Base-by-base conservation (phyloP, 2,888 invertebrate species). In the Parapristionchus giblindavisi region DNA sequence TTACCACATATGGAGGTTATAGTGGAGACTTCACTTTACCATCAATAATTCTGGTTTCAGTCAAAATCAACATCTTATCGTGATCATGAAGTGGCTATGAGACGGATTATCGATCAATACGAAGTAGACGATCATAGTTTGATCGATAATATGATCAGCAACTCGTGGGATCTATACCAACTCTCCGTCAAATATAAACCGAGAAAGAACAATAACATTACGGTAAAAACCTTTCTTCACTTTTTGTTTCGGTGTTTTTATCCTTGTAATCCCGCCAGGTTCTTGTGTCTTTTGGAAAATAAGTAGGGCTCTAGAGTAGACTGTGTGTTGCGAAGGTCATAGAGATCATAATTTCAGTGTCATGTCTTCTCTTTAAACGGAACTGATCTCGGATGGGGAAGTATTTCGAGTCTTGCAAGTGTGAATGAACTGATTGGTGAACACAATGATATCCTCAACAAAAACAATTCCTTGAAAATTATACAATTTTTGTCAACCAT, bases 341-440 rank as follows among this genome's bases (percentile, higher is more conserved):
- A 14, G 17, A 14, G 11, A 43, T 43, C 43, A 17, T 14, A 43
- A 43, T 17, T 43, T 51, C 51, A 66, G 66, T 43, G 43, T 48
- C 66, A 76, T 48, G 68, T 80, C 11, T 75, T 82, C 34, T 80
- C 82, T 2, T 72, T 77, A 24, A 76, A 80, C 73, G 80, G 80
- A 58, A 76, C 75, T 11, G 79, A 79, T 79, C 72, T 82, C 51
- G 78, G 80, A 71, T 82, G 82, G 82, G 27, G 29, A 40, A 8
- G 36, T 21, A 34, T 29, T 27, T n/a, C 27, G 60, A 36, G 34
- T 40, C 40, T 63, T 63, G 38, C 63, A 63, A 63, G 63, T 11
- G n/a, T 66, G 3, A 17, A 51, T 14, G 17, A 24, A 66, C 51
- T 66, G 66, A 51, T 8, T 14, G 66, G 66, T 51, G 51, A 43